Percentiles rank a stretch among this genome's conserved stretches.
Conservation (phyloP, 2,888 invertebrate species). For the Adelognathus sp. region DNA sequence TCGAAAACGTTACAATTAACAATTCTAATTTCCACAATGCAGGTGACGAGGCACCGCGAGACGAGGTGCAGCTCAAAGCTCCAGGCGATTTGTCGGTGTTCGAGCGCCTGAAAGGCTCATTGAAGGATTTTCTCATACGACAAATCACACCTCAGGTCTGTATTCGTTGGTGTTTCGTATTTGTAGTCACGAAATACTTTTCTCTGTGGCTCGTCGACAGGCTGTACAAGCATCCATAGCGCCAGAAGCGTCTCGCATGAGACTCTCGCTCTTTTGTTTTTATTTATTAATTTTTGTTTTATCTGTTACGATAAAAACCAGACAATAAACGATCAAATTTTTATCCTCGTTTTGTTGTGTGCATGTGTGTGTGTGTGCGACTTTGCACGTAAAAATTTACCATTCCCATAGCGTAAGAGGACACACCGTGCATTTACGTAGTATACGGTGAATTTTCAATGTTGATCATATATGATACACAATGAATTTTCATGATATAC, state of each 20-base stretch:
- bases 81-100: slow-evolving; percentile 76
- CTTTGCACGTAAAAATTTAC: neutral
- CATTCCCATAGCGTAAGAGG: no score
- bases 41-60: slow-evolving; percentile 72
- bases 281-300: slow-evolving; percentile 27
- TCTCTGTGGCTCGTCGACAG: slow-evolving; percentile 34
- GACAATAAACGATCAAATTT: slow-evolving; percentile 9
- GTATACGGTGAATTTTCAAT: no score
- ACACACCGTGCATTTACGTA: no score
- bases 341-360: slow-evolving; percentile 18
- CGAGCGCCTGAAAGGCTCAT: slow-evolving; percentile 75
- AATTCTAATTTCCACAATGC: neutral
- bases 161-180: slow-evolving; percentile 70
- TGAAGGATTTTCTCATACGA: slow-evolving; percentile 75
- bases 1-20: neutral
- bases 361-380: neutral
- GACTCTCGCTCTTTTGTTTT: neutral
- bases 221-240: slow-evolving; percentile 45
- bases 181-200: slow-evolving; percentile 65
- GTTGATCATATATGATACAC: no score
- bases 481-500: no score
- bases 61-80: slow-evolving; percentile 76
- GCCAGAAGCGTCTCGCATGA: slow-evolving; percentile 21
- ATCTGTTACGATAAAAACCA: neutral
- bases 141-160: slow-evolving; percentile 76